Percentiles rank a stretch among this genome's conserved stretches.
Evolutionary conservation across 2,113 vertebrate species (phyloP).

Genomic region (Hemiscyllium ocellatum): DNA sequence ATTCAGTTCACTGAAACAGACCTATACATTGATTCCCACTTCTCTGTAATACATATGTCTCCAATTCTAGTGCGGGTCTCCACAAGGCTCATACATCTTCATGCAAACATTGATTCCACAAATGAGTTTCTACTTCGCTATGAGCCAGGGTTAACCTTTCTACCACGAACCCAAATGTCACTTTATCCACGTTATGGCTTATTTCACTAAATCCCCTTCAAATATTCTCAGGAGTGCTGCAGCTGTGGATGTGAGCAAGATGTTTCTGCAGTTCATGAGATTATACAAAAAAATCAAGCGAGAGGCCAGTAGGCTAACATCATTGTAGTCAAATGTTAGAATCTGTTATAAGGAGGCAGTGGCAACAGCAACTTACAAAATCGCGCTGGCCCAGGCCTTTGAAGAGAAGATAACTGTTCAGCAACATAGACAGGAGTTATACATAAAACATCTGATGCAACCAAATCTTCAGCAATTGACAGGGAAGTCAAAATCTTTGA

Average conservation of each 20-base stretch:
- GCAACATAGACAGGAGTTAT: no score
- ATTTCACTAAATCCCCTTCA: not conserved
- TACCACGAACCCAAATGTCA: not conserved
- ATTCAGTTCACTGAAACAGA: conserved; percentile 14
- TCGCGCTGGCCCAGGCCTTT: not conserved
- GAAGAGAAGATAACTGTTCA: no score
- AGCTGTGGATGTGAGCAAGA: not conserved
- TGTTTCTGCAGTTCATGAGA: not conserved
- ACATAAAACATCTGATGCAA: no score
- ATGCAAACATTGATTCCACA: not conserved
- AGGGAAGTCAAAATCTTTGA: no score
- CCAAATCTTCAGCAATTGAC: no score
- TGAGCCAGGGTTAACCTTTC: not conserved
- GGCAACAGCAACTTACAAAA: not conserved
- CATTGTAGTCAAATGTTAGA: not conserved
- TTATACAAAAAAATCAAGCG: not conserved
- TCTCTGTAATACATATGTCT: not conserved
- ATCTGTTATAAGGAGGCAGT: not conserved
- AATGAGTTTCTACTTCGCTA: conserved; percentile 9
- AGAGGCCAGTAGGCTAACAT: not conserved
- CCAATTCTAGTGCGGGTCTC: conserved; percentile 6
- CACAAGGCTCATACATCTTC: conserved; percentile 7
- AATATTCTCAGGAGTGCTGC: not conserved
- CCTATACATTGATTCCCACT: conserved; percentile 1
- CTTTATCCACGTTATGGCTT: not conserved